Evolutionary conservation across 2,797 vertebrate genomes (phyloP), one percentile per base, ranked within the genome.

Genomic region (Chiropotes sagulatus): DNA sequence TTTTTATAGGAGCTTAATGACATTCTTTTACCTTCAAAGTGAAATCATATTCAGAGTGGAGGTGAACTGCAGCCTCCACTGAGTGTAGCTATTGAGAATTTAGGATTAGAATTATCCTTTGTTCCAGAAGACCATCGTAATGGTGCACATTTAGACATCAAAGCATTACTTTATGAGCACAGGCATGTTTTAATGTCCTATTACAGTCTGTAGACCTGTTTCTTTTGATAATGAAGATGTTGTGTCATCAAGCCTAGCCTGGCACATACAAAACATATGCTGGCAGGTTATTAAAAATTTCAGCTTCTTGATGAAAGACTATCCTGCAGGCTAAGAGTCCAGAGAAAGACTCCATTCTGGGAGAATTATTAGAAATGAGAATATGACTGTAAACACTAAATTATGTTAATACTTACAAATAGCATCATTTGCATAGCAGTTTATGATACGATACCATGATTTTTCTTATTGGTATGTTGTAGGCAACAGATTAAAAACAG

Each of bases 401-500:
- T 99, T 99, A 99, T 99, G 99, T 98, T 99, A 99, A 99, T 99
- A 98, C 98, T 99, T 98, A 99, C 98, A 99, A 99, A 99, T 99
- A 97, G 98, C 98, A 97, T 99, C 98, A 99, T 99, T 99, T 99
- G 99, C 99, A 99, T 99, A 98, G 98, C 98, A 97, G 98, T 99
- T 99, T 98, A 98, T 98, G 98, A 98, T 98, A 97, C 0, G 67
- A 98, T 95, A 96, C 97, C 97, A 97, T 97, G 98, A 97, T 98
- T 98, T 98, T 97, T 98, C 98, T 98, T 97, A 52, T 98, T 98
- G 98, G 97, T 86, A 88, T 98, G 97, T 96, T 93, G 97, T 52
- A 98, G 98, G 98, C 98, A 98, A 97, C 97, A 98, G 98, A 98
- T 98, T 98, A 98, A 98, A 98, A 98, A 98, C 95, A 98, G 98